Evolutionary conservation across 2,113 vertebrate genomes (phyloP), one percentile per base, ranked within the genome.

Genomic region (Lichenostomus cassidix): DNA sequence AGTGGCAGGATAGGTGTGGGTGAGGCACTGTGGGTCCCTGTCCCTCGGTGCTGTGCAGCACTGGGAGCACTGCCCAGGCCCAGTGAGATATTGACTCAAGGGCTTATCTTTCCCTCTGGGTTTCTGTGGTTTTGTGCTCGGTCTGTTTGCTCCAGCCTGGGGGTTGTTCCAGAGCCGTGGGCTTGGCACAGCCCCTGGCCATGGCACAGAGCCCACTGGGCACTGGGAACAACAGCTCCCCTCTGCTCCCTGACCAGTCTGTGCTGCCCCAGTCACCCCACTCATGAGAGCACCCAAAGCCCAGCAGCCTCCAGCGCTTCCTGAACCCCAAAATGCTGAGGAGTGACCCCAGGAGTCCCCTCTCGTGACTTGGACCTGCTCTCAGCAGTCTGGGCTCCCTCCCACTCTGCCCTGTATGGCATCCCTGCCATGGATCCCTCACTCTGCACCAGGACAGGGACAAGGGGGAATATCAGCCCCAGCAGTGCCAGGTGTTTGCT

Each of bases 1-100:
- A 28, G 16, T 0, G 4, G 15, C 22, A 39, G 63, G 35, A 10
- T 9, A 37, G 75, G n/a, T 7, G 27, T 1, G 4, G 41, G 15
- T 28, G 59, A 49, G 58, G 31, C 17, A 10, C 15, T 20, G 11
- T 14, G 76, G 63, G 46, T 63, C 22, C 19, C 20, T 12, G 12
- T 31, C 20, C 50, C 49, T 21, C 6, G 6, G 58, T 21, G 50
- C 59, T 29, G 29, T 1, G 24, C 50, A 41, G 87, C 85, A 11
- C 67, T 55, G 53, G 65, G 60, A 71, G 65, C 56, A 5, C 53
- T 91, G 84, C 90, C 69, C 28, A 31, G 41, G 53, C 77, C 74
- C 84, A 83, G 69, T 0, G 0, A 12, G 2, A 7, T 94, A 41
- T 87, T 89, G 90, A 94, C 56, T 53, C 84, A 64, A 70, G 67